A percentile compares a stretch with the other conserved stretches of the same genome.
phyloP scores from a whole-genome alignment of 1,140 invertebrate species.

The Drosophila orena region DNA sequence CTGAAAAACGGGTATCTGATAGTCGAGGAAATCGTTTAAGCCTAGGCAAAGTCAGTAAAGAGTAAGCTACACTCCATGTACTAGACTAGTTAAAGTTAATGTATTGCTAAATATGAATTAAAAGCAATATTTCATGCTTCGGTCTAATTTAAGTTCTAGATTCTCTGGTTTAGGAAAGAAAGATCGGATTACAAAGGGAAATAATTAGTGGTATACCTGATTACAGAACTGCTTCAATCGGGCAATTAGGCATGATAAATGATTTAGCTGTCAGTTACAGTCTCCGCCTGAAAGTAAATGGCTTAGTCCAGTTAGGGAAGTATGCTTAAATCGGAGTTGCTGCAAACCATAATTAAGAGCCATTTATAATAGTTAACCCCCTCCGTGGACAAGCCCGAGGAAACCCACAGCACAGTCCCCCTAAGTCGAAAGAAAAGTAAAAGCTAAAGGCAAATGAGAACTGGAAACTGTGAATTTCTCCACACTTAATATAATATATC shows the following conservation, averaged over 20 bases:
- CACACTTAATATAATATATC: slow-evolving; percentile 1
- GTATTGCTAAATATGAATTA: slow-evolving; percentile 2
- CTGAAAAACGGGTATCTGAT: too few species aligned
- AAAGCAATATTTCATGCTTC: background rate
- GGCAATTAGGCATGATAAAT: slow-evolving; percentile 42
- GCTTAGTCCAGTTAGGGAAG: slow-evolving; percentile 6
- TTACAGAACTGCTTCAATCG: slow-evolving; percentile 18
- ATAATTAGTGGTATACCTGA: slow-evolving; percentile 21
- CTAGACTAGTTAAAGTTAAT: background rate
- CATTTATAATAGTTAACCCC: slow-evolving; percentile 13
- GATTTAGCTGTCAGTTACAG: slow-evolving; percentile 22
- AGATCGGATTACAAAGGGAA: slow-evolving; percentile 1
- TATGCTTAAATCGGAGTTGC: slow-evolving; percentile 12
- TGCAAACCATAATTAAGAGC: slow-evolving; percentile 15
- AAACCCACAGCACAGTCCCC: background rate
- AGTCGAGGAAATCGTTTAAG: too few species aligned
- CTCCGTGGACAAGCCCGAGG: background rate
- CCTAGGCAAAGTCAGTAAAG: background rate
- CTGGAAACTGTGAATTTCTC: slow-evolving; percentile 6
- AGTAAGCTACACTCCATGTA: slow-evolving; percentile 8
- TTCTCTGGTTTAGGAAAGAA: background rate
- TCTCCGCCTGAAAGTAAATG: slow-evolving; percentile 22
- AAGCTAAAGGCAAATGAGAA: slow-evolving; percentile 5
- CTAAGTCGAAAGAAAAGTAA: slow-evolving; percentile 10
- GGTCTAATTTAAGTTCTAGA: background rate